Conservation (phyloP, 2,797 vertebrate species). For the Karalla daura region DNA sequence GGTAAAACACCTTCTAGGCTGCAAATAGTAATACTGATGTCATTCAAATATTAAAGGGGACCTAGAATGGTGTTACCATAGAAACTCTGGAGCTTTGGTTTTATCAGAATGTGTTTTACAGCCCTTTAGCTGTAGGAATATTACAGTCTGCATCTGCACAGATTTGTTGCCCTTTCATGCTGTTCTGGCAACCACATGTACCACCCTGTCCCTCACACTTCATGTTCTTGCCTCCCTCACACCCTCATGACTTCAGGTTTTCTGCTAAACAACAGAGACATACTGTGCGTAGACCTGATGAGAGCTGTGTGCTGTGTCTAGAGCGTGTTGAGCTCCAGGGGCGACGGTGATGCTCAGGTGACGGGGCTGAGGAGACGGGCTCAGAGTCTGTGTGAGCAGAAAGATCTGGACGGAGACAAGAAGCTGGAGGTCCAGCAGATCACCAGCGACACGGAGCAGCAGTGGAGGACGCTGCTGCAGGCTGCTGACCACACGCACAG, state of each 20-base stretch:
- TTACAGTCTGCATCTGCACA: too few relatives aligned
- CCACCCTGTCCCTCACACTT: too few relatives aligned
- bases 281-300: not conserved
- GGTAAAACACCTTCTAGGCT: not conserved
- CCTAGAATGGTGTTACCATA: too few relatives aligned
- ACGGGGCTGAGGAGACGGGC: constrained; percentile 68
- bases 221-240: too few relatives aligned
- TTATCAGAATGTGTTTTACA: too few relatives aligned
- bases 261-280: too few relatives aligned
- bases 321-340: constrained; percentile 82
- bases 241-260: too few relatives aligned
- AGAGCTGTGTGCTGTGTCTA: constrained; percentile 52
- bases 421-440: constrained; percentile 58
- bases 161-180: too few relatives aligned
- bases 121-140: too few relatives aligned
- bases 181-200: too few relatives aligned
- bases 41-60: too few relatives aligned
- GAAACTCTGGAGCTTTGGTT: too few relatives aligned
- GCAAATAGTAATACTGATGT: not conserved
- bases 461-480: constrained; percentile 67
- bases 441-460: constrained; percentile 57
- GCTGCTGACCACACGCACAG: constrained; percentile 64
- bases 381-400: constrained; percentile 60
- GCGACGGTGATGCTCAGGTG: constrained; percentile 83
- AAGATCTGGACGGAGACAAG: constrained; percentile 64